phyloP scores from a whole-genome alignment of 23 tunicate species.

The Styela clava region DNA sequence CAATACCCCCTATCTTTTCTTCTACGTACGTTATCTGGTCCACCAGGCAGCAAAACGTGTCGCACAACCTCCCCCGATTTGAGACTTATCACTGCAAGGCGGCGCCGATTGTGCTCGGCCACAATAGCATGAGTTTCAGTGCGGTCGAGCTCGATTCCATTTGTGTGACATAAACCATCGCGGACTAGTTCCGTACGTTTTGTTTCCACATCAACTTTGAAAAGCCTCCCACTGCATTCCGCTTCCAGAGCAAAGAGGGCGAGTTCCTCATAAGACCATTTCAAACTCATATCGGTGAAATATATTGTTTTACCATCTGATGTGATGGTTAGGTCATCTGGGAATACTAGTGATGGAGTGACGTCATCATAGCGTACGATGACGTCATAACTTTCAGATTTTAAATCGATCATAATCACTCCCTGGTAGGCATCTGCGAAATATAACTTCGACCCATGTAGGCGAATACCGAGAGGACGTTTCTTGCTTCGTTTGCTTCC shows the following conservation, averaged over 20 bases:
- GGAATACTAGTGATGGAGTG: background rate
- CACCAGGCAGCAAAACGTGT: slow-evolving; percentile 4
- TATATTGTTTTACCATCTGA: slow-evolving; percentile 9
- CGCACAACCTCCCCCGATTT: background rate
- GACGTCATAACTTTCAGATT: background rate
- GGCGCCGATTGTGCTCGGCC: background rate
- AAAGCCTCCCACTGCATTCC: slow-evolving; percentile 13
- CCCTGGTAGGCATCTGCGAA: background rate
- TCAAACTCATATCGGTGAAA: slow-evolving; percentile 24
- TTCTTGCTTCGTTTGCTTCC: background rate
- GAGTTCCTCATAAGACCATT: slow-evolving; percentile 5
- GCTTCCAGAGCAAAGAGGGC: background rate
- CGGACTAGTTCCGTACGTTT: background rate
- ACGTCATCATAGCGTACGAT: background rate
- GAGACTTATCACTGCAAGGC: background rate
- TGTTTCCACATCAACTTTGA: slow-evolving; percentile 9
- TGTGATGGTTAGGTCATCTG: slow-evolving; percentile 7
- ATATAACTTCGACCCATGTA: background rate
- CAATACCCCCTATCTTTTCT: slow-evolving; percentile 13
- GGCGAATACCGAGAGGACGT: background rate
- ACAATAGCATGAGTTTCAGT: background rate
- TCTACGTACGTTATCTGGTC: slow-evolving; percentile 3
- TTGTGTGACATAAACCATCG: background rate
- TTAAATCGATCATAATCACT: background rate
- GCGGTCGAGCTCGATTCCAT: slow-evolving; percentile 13